Percentiles rank a stretch among this genome's conserved stretches.
phyloP scores from a whole-genome alignment of 2,888 invertebrate species.

The Caenorhabditis sp. region DNA sequence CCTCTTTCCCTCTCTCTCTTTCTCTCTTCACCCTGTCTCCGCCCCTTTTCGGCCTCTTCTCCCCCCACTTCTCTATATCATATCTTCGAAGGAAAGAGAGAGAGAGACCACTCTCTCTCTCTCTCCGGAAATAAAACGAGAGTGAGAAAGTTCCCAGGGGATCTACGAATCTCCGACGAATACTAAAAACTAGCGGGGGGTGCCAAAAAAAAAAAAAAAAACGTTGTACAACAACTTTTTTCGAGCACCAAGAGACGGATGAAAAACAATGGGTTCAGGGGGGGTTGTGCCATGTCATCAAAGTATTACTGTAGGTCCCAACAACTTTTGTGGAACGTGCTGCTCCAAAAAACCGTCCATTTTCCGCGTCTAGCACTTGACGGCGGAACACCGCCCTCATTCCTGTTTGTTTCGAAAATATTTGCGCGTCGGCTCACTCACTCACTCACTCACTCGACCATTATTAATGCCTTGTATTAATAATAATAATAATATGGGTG shows the following conservation, averaged over 20 bases:
- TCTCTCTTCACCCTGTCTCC: not conserved
- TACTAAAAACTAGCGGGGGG: not conserved
- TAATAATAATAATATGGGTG: conserved; percentile 6
- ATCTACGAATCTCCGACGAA: not conserved
- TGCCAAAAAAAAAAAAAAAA: not conserved
- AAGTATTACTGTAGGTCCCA: too few relatives aligned
- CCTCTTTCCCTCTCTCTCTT: not conserved
- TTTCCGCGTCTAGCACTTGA: too few relatives aligned
- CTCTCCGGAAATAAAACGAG: conserved; percentile 8
- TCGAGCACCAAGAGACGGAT: not conserved
- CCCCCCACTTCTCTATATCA: conserved; percentile 36
- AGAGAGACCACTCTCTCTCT: too few relatives aligned
- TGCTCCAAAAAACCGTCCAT: too few relatives aligned
- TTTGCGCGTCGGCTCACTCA: conserved; percentile 40
- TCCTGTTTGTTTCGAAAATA: conserved; percentile 18
- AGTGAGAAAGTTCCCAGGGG: conserved; percentile 2
- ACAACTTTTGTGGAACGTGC: too few relatives aligned
- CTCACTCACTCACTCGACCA: conserved; percentile 8
- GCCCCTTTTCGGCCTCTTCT: conserved; percentile 4
- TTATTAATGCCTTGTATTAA: too few relatives aligned
- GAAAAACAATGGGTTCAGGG: conserved; percentile 13
- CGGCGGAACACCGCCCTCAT: too few relatives aligned
- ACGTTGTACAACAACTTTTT: too few relatives aligned
- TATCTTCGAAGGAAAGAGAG: conserved; percentile 23
- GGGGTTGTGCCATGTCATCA: too few relatives aligned